Evolutionary conservation across 1,140 invertebrate species (phyloP).

Genomic region (Xylocopa sonorina): DNA sequence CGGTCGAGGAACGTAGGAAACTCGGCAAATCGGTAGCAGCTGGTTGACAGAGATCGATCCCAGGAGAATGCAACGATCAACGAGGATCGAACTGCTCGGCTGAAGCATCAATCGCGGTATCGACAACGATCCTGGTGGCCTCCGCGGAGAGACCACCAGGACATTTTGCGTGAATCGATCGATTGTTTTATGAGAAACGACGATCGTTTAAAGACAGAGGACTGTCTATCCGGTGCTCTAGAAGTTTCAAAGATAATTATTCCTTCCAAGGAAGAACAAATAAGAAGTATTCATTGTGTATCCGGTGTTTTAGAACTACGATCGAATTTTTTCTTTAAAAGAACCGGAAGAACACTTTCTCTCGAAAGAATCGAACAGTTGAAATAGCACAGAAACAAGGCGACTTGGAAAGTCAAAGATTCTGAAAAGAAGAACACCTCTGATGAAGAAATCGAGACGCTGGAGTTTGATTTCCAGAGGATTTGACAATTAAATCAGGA

Average conservation of each 20-base stretch:
- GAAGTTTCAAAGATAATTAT: too few relatives aligned
- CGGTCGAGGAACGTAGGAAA: neutral
- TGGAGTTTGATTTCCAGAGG: too few relatives aligned
- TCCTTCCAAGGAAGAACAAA: too few relatives aligned
- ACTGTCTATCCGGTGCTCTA: neutral
- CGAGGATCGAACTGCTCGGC: neutral
- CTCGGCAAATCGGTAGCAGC: neutral
- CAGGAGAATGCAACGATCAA: neutral
- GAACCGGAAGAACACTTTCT: too few relatives aligned
- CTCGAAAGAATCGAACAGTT: too few relatives aligned
- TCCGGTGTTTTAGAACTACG: too few relatives aligned
- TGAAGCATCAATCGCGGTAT: constrained; percentile 27
- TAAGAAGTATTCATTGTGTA: too few relatives aligned
- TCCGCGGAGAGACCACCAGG: constrained; percentile 16
- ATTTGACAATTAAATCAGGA: neutral
- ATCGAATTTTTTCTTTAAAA: too few relatives aligned
- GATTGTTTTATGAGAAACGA: neutral
- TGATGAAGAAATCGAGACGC: too few relatives aligned
- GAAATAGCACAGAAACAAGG: too few relatives aligned
- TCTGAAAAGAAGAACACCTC: neutral
- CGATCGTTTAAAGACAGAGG: neutral
- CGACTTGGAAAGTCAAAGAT: too few relatives aligned
- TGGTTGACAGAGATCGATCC: too few relatives aligned
- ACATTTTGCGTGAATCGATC: constrained; percentile 15
- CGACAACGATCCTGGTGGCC: constrained; percentile 19